Evolutionary conservation across 2,888 invertebrate genomes (phyloP).

Genomic region (Apotomis betuletana): DNA sequence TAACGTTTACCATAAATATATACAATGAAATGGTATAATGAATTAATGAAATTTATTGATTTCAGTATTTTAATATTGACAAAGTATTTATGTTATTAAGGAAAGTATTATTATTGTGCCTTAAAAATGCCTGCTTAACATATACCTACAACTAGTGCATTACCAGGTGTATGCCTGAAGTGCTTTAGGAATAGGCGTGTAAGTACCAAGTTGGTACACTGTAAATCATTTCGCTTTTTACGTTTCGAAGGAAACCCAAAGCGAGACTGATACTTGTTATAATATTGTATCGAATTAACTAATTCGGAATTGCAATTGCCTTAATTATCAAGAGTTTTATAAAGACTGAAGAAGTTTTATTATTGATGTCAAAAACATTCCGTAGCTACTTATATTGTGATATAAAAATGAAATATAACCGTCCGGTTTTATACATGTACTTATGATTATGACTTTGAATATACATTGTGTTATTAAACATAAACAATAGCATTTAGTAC

Average conservation of each 20-base stretch:
- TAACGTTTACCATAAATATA: background rate
- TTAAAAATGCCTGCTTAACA: slow-evolving; percentile 4
- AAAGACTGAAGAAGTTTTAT: slow-evolving; percentile 32
- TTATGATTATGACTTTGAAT: slow-evolving; percentile 5
- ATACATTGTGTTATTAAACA: slow-evolving; percentile 42
- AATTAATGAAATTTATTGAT: slow-evolving; percentile 25
- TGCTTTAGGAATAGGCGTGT: background rate
- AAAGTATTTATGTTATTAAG: slow-evolving; percentile 20
- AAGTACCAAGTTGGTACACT: slow-evolving; percentile 2
- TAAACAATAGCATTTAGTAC: slow-evolving; percentile 55
- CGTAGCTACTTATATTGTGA: slow-evolving; percentile 44
- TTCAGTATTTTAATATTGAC: slow-evolving; percentile 31
- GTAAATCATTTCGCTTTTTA: slow-evolving; percentile 64
- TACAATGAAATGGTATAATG: background rate
- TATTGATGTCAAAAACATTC: slow-evolving; percentile 27
- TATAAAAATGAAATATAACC: slow-evolving; percentile 50
- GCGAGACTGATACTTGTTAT: slow-evolving; percentile 58
- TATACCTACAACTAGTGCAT: slow-evolving; percentile 7
- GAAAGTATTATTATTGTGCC: slow-evolving; percentile 37
- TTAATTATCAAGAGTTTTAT: slow-evolving; percentile 7
- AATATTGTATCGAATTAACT: slow-evolving; percentile 9
- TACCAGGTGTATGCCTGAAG: slow-evolving; percentile 10
- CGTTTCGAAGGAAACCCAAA: slow-evolving; percentile 73
- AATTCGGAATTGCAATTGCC: slow-evolving; percentile 12
- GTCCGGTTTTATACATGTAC: slow-evolving; percentile 52